Evolutionary conservation across 1,140 invertebrate species (phyloP).

Genomic region (Drosophila nannoptera): DNA sequence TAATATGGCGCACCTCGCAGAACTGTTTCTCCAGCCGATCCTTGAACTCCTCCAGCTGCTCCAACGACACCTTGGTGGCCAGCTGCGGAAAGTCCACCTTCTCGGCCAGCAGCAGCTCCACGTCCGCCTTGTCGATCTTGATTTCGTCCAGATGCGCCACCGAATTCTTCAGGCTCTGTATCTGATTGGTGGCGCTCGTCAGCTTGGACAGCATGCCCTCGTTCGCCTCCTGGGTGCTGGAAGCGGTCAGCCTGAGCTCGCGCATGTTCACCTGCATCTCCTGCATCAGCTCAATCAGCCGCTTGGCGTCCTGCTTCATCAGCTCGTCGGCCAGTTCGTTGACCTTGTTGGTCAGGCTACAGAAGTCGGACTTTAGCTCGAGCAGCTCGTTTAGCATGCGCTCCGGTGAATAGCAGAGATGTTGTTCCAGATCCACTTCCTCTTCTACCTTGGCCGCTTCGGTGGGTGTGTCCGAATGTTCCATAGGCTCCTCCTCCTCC

Average conservation of each 20-base stretch:
- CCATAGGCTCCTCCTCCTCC: constrained; percentile 22
- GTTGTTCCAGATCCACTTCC: constrained; percentile 53
- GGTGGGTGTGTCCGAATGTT: constrained; percentile 8
- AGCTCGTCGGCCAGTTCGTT: constrained; percentile 62
- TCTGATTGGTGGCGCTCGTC: constrained; percentile 16
- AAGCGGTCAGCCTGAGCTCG: constrained; percentile 39
- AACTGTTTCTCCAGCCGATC: constrained; percentile 83
- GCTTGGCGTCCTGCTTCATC: constrained; percentile 56
- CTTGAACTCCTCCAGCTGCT: constrained; percentile 84
- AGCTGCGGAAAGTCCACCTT: constrained; percentile 85
- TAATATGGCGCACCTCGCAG: constrained; percentile 83
- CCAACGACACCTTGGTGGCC: constrained; percentile 85
- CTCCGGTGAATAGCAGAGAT: constrained; percentile 64
- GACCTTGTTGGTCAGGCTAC: constrained; percentile 61
- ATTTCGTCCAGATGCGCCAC: constrained; percentile 48
- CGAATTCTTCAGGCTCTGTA: constrained; percentile 34
- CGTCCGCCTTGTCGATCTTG: constrained; percentile 84
- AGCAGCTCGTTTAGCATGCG: constrained; percentile 59
- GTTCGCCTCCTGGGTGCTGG: constrained; percentile 33
- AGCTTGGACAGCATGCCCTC: constrained; percentile 29
- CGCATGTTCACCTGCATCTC: constrained; percentile 51
- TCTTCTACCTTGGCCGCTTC: constrained; percentile 50
- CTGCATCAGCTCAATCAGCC: constrained; percentile 44
- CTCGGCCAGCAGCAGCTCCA: constrained; percentile 84
- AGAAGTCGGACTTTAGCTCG: constrained; percentile 64